Percentiles rank a stretch among this genome's conserved stretches.
phyloP scores from a whole-genome alignment of 2,888 invertebrate genomes.

The Ophioninae sp. region DNA sequence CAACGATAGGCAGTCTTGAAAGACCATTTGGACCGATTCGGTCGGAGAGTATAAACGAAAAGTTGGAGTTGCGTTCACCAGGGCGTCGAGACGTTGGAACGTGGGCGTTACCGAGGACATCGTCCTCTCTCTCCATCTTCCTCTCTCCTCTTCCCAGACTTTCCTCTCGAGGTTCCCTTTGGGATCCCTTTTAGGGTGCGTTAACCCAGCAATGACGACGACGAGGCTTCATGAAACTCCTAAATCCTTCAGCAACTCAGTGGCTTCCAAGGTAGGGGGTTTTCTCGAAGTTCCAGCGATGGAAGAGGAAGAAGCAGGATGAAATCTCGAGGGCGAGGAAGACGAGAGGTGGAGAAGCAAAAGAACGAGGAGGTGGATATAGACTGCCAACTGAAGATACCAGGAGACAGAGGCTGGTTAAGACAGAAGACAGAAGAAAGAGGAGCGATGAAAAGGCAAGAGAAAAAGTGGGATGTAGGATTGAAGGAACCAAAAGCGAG shows the following conservation, averaged over 20 bases:
- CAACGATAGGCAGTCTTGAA: neutral
- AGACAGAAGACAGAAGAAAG: slow-evolving; percentile 39
- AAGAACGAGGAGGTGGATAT: slow-evolving; percentile 40
- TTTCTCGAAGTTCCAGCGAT: slow-evolving; percentile 33
- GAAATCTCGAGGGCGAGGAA: slow-evolving; percentile 19
- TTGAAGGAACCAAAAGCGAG: slow-evolving; percentile 16
- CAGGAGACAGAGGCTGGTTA: slow-evolving; percentile 38
- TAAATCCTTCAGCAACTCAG: slow-evolving; percentile 62
- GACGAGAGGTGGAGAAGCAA: slow-evolving; percentile 38
- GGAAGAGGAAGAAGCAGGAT: slow-evolving; percentile 24
- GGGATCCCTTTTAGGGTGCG: slow-evolving; percentile 71
- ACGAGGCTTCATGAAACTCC: slow-evolving; percentile 59
- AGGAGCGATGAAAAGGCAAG: neutral
- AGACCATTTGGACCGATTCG: slow-evolving; percentile 15
- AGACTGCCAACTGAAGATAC: slow-evolving; percentile 44
- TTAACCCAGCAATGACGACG: slow-evolving; percentile 67
- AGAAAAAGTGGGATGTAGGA: slow-evolving; percentile 24
- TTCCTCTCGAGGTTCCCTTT: slow-evolving; percentile 60
- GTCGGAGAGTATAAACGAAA: slow-evolving; percentile 24
- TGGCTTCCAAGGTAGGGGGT: slow-evolving; percentile 17
- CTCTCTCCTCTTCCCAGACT: slow-evolving; percentile 9
- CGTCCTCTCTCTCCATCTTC: slow-evolving; percentile 53
- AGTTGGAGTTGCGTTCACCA: slow-evolving; percentile 35
- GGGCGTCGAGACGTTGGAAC: slow-evolving; percentile 54
- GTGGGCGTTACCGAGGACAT: slow-evolving; percentile 67